Base-by-base conservation (phyloP, 2,888 invertebrate species). In the Stenchaetothrips biformis region DNA sequence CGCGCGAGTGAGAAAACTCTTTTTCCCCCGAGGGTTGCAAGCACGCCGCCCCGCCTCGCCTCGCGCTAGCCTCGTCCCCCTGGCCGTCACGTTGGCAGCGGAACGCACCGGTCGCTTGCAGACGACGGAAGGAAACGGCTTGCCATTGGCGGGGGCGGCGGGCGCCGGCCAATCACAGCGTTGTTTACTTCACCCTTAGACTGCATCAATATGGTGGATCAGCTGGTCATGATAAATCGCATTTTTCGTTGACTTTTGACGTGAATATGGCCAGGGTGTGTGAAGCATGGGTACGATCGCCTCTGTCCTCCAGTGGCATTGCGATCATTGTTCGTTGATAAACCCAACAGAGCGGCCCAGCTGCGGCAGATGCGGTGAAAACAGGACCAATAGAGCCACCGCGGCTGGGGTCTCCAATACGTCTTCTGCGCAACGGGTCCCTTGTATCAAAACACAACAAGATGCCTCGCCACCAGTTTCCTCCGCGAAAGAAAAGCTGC, bases 251-350 rank as follows among this genome's bases (percentile, higher is more conserved):
- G 53, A 81, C 81, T 82, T 82, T 81, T 83, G 82, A 82, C 81
- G 81, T 82, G 80, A 81, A 82, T 82, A 82, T 84, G 87, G 88
- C 87, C 87, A 89, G 89, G 89, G 88, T 87, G 88, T 86, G 87
- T 85, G 85, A 86, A 89, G 87, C 87, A 95, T 95, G 95, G 95
- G 95, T 89, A 95, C 95, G 88, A 95, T 95, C 90, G 95, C 95
- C 89, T 95, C 95, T 88, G 95, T 95, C 89, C 92, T 95, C 88
- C 95, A 95, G 90, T 96, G 95, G 95, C 93, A 94, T 90, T 95
- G 95, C 90, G 91, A 91, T 88, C 91, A 92, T 88, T 95, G 95
- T 90, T 92, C 93, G 89, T 91, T 93, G 88, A 95, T 95, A 88
- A 95, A 95, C 88, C 94, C 95, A 84, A 95, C 94, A 83, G 95